Percentiles rank a stretch among this genome's conserved stretches.
Evolutionary conservation across 1,140 invertebrate species (phyloP).

Genomic region (Sipha flava): DNA sequence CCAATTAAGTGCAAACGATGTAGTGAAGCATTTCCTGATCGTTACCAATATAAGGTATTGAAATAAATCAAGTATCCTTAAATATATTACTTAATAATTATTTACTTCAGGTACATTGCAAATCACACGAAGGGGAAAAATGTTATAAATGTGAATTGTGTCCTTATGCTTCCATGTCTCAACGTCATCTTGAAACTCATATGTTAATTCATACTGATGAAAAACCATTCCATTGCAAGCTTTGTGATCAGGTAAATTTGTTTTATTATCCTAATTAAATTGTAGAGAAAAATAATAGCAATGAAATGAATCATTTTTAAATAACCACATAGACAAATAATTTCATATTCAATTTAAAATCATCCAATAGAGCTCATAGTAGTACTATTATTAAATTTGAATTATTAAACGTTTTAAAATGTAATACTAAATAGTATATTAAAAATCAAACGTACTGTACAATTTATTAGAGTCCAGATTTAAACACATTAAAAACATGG

Average conservation of each 20-base stretch:
- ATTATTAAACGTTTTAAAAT: no score
- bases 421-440: no score
- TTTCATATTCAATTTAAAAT: no score
- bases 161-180: conserved; percentile 86
- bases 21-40: conserved; percentile 84
- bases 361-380: no score
- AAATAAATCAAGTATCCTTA: background rate
- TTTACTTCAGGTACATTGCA: conserved; percentile 53
- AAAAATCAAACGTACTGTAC: no score
- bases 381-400: no score
- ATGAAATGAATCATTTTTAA: no score
- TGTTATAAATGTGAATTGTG: conserved; percentile 94
- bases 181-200: conserved; percentile 89
- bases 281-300: no score
- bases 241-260: conserved; percentile 59
- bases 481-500: no score
- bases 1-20: conserved; percentile 88
- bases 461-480: no score
- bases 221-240: conserved; percentile 76
- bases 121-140: conserved; percentile 94
- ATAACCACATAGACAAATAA: no score
- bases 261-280: background rate
- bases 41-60: conserved; percentile 51
- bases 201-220: conserved; percentile 92
- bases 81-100: background rate